These are phyloP conservation scores for Bradypodion pumilum DNA, from an alignment of 2,797 vertebrate genomes.

Conservation along the genomic window DNA sequence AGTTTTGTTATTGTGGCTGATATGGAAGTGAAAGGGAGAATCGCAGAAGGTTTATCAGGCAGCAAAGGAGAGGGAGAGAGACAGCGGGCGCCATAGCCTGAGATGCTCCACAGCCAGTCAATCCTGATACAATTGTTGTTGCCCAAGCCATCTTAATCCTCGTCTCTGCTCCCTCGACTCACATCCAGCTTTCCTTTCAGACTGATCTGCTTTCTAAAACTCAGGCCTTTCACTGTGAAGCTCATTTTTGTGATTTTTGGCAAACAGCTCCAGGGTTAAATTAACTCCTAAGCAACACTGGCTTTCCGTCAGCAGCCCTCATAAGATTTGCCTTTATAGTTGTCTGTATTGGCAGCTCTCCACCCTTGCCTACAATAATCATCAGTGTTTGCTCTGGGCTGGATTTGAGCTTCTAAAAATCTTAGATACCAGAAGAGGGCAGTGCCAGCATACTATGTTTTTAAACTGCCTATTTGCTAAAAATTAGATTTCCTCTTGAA, in stretches of 20 bases:
- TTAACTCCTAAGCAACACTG: neutral
- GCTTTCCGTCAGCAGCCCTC: neutral
- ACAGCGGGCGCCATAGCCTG: too few species aligned
- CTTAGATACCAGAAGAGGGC: neutral
- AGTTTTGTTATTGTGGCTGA: too few species aligned
- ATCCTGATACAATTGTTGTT: neutral
- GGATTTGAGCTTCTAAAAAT: neutral
- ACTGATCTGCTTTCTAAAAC: neutral
- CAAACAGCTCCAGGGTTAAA: neutral
- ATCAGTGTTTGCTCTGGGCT: neutral
- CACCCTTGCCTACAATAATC: neutral
- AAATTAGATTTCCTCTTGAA: slow-evolving; percentile 21
- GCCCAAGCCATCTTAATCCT: neutral
- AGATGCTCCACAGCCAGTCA: neutral
- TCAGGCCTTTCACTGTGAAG: neutral
- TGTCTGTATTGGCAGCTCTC: neutral
- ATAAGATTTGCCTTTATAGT: neutral
- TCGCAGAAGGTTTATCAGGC: too few species aligned
- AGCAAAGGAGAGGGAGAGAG: too few species aligned
- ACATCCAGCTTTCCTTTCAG: neutral
- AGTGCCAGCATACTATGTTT: neutral
- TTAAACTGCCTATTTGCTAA: slow-evolving; percentile 11
- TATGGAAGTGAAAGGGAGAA: too few species aligned
- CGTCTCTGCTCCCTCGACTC: neutral
- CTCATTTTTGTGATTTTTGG: neutral